These are phyloP conservation scores for Cephalotes varians DNA, from an alignment of 2,888 invertebrate species.

Conservation along the genomic window DNA sequence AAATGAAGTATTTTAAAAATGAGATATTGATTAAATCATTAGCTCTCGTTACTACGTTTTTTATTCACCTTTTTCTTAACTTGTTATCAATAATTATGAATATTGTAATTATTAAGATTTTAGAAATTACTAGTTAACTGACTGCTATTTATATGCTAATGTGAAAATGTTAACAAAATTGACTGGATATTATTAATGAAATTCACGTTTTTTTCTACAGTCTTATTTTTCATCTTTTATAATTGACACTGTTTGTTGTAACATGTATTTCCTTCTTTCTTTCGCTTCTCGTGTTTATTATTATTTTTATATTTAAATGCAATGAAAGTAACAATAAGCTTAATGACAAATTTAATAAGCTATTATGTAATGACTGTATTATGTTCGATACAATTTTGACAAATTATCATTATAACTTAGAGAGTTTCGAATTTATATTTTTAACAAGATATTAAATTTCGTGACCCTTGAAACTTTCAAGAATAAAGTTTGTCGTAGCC, in stretches of 20 bases:
- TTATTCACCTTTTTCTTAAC: background rate
- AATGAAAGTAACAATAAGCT: background rate
- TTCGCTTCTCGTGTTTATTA: background rate
- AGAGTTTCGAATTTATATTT: slow-evolving; percentile 21
- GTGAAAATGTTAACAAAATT: background rate
- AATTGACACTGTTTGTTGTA: background rate
- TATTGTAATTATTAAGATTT: background rate
- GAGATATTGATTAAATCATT: slow-evolving; percentile 17
- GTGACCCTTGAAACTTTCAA: slow-evolving; percentile 35
- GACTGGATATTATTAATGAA: background rate
- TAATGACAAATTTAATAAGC: background rate
- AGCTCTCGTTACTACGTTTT: background rate
- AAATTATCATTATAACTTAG: slow-evolving; percentile 26
- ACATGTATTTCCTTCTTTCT: background rate
- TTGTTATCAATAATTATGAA: slow-evolving; percentile 6
- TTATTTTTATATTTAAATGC: background rate
- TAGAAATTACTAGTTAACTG: background rate
- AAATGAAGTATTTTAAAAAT: background rate
- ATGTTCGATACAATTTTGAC: background rate
- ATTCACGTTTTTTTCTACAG: background rate
- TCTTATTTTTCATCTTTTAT: background rate
- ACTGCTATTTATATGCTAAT: background rate
- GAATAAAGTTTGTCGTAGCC: slow-evolving; percentile 8
- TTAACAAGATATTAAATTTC: slow-evolving; percentile 31
- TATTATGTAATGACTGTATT: background rate